phyloP scores from a whole-genome alignment of 2,113 vertebrate genomes.

The Caretta caretta region DNA sequence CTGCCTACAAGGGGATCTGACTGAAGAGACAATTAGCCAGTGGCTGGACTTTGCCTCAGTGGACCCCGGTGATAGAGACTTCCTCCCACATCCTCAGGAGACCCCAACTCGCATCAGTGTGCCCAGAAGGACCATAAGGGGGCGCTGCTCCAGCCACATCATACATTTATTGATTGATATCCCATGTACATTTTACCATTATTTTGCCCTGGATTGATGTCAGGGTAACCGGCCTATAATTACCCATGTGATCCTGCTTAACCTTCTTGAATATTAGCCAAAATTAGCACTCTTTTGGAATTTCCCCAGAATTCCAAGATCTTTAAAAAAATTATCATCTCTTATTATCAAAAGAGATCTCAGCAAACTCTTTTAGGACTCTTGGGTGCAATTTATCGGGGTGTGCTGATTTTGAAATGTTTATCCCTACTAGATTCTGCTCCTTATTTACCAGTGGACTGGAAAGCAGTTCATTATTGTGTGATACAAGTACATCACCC shows the following conservation, averaged over 20 bases:
- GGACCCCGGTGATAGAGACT: too few species aligned
- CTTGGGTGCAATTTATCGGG: neutral
- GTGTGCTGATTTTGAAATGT: neutral
- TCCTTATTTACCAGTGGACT: conserved; percentile 24
- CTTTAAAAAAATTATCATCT: conserved; percentile 56
- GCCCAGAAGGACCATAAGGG: neutral
- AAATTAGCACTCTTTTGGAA: neutral
- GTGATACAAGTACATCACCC: conserved; percentile 28
- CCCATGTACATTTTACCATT: neutral
- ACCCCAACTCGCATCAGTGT: neutral
- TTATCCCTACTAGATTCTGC: neutral
- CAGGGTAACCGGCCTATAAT: neutral
- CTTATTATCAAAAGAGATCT: too few species aligned
- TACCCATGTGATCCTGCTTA: neutral
- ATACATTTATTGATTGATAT: too few species aligned
- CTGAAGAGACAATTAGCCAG: too few species aligned
- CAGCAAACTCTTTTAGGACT: neutral
- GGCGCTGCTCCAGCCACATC: neutral
- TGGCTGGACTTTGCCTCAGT: too few species aligned
- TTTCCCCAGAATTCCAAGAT: conserved; percentile 44
- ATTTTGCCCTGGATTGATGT: neutral
- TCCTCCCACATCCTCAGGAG: too few species aligned
- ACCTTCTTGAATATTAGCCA: conserved; percentile 5
- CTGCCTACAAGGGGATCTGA: too few species aligned
- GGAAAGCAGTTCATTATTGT: conserved; percentile 28